Base-by-base conservation (phyloP, 2,113 vertebrate species). In the Acanthochromis polyacanthus region DNA sequence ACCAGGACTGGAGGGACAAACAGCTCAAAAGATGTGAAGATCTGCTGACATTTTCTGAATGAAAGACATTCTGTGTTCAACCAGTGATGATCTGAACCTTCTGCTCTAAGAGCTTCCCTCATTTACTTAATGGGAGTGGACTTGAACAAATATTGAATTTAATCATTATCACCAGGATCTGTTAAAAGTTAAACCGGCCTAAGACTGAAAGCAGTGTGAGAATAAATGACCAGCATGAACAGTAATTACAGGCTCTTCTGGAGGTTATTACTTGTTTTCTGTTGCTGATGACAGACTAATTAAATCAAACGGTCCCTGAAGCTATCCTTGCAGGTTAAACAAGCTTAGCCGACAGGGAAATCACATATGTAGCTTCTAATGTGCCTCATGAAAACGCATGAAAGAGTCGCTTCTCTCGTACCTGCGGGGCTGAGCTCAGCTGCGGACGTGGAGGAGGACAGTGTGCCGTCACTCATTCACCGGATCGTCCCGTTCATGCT, bases 101-200 rank as follows among this genome's bases (percentile, higher is more conserved):
- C 45, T 46, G n/a, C 51, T 52, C 10, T 22, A 2, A 58, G 4
- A 32, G 8, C 3, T 10, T 20, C 17, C 5, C 50, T 30, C 5
- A 5, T 67, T 68, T 72, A 46, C 51, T 74, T 9, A 68, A 10
- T 22, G 36, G 64, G 57, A 53, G 64, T 45, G 55, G 6, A 32
- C 11, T 3, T 68, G 11, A 56, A 15, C 48, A 80, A 82, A 86
- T 63, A 70, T 68, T 80, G 15, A 38, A 56, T 17, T 36, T 59
- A 1, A 20, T 1, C 57, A 20, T 40, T 3, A 50, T 5, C 64
- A 61, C 73, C 80, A 84, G 14, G 56, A 68, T 65, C 61, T 51
- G 55, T 23, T 4, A 55, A 5, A 10, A 22, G 2, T 4, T 48
- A 17, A 48, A 48, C 3, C 32, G 5, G 30, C 30, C 30, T 30